Base-by-base conservation (phyloP, 1,140 invertebrate genomes). In the Drosophila kepulauana region DNA sequence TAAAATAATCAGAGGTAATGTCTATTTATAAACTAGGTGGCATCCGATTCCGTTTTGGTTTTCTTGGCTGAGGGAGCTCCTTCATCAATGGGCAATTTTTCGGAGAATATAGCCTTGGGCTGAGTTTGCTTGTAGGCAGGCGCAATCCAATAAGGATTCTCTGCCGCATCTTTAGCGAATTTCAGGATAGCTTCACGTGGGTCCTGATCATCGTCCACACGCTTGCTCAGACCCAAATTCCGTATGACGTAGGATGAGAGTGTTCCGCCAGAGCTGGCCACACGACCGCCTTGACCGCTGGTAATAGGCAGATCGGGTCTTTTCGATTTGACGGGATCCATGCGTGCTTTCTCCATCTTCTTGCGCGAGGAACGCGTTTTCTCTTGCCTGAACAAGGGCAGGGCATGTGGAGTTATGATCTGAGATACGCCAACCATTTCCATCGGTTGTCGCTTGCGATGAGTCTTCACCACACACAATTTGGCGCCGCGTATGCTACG, bases 291-390 rank as follows among this genome's bases (percentile, higher is more conserved):
- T 80, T 97, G 96, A 0, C 94, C 94, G 10, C 94, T 95, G 15
- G 98, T 99, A n/a, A 99, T 98, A 0, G 99, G 99, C 51, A 99
- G 93, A 93, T 99, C 99, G n/a, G 98, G 99, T 79, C 97, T 93
- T 70, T 95, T 95, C 1, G 98, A 99, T 93, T 98, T 99, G 0
- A 99, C 94, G 0, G 98, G 99, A 94, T 99, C 98, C 82, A 97
- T 93, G 35, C 97, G 93, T 57, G 98, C 97, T 82, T 98, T 98
- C 88, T 99, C 98, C 95, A 98, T 96, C 91, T 97, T 96, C 92
- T 98, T 98, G 72, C 97, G 95, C 30, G 97, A 96, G 2, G 98
- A 98, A 76, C 97, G 96, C 10, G 98, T 95, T 84, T 97, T 95
- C 77, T 99, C 97, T 93, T 99, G 97, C 65, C 98, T 95, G 93